Percentiles rank a stretch among this genome's conserved stretches.
Conservation (phyloP, 1,140 invertebrate genomes). For the Bombyx mandarina region DNA sequence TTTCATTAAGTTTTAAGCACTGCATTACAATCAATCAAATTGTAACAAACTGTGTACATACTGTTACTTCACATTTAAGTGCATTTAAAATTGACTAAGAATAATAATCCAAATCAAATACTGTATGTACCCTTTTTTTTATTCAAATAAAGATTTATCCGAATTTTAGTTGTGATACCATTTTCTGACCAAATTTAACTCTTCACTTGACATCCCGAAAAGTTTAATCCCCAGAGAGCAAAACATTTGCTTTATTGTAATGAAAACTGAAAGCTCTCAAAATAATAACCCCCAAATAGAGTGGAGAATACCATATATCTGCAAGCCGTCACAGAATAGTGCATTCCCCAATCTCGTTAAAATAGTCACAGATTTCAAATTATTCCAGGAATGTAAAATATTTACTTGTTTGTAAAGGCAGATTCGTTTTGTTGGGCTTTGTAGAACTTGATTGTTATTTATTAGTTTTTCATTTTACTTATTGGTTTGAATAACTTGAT, state of each 20-base stretch:
- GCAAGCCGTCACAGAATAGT: conserved; percentile 50
- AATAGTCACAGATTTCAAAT: conserved; percentile 42
- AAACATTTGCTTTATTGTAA: conserved; percentile 21
- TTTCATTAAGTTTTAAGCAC: no score
- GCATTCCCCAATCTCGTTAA: conserved; percentile 47
- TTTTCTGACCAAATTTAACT: conserved; percentile 41
- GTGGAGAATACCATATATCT: conserved; percentile 41
- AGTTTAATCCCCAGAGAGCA: conserved; percentile 46
- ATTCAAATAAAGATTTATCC: no score
- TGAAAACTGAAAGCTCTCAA: conserved; percentile 45
- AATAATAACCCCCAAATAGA: conserved; percentile 30
- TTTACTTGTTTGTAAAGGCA: background rate
- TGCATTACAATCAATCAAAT: no score
- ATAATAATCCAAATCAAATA: no score
- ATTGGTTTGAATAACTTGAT: no score
- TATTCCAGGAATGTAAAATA: background rate
- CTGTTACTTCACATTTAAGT: no score
- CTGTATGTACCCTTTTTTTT: no score
- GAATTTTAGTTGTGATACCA: no score
- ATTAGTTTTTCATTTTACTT: no score
- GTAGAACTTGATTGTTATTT: no score
- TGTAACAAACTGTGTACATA: no score
- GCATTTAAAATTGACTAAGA: no score
- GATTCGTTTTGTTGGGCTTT: background rate
- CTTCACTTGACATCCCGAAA: conserved; percentile 64